phyloP scores from a whole-genome alignment of 2,113 vertebrate species.

The Hemichromis elongatus region DNA sequence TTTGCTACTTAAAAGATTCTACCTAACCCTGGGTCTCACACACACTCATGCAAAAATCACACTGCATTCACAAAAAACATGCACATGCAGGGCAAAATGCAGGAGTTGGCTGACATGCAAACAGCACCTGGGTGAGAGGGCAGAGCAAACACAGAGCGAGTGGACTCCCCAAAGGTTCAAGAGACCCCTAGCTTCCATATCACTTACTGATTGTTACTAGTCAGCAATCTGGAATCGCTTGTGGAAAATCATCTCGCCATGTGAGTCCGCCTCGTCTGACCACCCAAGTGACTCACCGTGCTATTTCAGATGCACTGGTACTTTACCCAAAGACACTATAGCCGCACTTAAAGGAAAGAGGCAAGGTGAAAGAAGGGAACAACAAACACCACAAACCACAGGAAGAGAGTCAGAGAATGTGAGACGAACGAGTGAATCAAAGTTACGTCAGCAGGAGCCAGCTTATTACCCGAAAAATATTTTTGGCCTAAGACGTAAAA shows the following conservation, averaged over 20 bases:
- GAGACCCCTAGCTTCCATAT: constrained; percentile 19
- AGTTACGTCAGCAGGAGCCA: neutral
- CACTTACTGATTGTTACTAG: constrained; percentile 29
- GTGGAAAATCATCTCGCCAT: constrained; percentile 45
- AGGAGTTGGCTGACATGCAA: neutral
- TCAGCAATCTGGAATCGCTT: constrained; percentile 38
- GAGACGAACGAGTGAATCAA: neutral
- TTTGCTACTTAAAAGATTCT: neutral
- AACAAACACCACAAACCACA: constrained; percentile 47
- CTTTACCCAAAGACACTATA: constrained; percentile 3
- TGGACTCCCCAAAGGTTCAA: neutral
- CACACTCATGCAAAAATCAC: constrained; percentile 19
- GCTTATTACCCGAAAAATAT: neutral
- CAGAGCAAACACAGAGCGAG: constrained; percentile 7
- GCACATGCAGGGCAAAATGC: neutral
- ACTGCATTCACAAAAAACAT: constrained; percentile 15
- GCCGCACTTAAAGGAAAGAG: constrained; percentile 17
- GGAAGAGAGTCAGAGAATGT: constrained; percentile 7
- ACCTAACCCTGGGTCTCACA: neutral
- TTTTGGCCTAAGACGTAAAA: neutral
- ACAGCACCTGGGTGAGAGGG: neutral
- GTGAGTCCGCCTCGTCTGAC: constrained; percentile 29
- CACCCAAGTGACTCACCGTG: constrained; percentile 58
- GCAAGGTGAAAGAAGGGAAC: constrained; percentile 40
- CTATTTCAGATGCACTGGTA: constrained; percentile 39